Evolutionary conservation across 2,113 vertebrate species (phyloP).

Genomic region (Trochalopteron elliotii): DNA sequence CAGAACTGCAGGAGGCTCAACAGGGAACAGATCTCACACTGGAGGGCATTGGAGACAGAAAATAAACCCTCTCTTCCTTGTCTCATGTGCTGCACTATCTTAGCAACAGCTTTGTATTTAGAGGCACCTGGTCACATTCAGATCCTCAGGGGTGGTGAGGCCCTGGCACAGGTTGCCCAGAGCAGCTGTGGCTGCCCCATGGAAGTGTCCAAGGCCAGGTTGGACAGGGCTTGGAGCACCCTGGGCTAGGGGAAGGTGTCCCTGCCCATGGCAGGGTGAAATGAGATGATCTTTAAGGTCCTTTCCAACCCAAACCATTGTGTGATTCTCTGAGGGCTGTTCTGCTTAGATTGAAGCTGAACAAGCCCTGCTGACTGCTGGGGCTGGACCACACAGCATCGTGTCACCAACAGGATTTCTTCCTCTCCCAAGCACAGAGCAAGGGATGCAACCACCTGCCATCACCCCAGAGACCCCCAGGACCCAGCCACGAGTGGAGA

Average conservation of each 20-base stretch:
- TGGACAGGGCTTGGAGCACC: not conserved
- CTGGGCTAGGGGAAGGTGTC: not conserved
- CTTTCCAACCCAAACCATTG: not conserved
- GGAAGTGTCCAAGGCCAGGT: not conserved
- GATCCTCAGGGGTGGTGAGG: rapidly evolving
- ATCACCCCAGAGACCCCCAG: not conserved
- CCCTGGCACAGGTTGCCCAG: not conserved
- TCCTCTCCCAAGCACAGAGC: not conserved
- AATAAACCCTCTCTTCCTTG: not conserved
- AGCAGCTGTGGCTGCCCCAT: not conserved
- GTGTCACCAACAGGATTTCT: rapidly evolving
- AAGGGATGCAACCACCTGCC: rapidly evolving
- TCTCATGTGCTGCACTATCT: not conserved
- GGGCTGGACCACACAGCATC: rapidly evolving
- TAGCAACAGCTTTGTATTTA: not conserved
- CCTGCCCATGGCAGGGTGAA: not conserved
- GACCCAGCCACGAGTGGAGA: rapidly evolving
- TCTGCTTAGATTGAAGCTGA: not conserved
- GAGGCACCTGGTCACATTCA: not conserved
- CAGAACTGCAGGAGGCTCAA: not conserved
- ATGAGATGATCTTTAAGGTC: not conserved
- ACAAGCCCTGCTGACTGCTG: not conserved
- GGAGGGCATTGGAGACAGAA: not conserved
- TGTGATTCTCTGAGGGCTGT: not conserved
- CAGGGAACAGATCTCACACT: not conserved